Base-by-base conservation (phyloP, 2,797 vertebrate genomes). In the Enteromius treurensis region DNA sequence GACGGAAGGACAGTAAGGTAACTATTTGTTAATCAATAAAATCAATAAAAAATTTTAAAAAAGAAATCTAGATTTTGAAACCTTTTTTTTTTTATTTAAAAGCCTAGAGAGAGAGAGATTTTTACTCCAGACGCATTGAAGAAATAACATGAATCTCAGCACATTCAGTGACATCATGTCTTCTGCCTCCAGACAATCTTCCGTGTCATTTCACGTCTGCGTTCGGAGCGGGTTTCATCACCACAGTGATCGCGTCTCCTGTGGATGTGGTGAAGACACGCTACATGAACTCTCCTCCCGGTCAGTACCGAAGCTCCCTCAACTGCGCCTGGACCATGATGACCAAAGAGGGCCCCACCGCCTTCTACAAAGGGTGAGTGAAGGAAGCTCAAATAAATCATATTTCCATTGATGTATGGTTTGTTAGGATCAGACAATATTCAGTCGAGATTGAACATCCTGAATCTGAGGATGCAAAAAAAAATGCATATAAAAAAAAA, bases 181-280 rank as follows among this genome's bases (percentile, higher is more conserved):
- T 40, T 58, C n/a, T 53, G 51, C 10, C 2, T 62, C 82, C 88
- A 97, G 96, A 97, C 85, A 96, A 96, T 1, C 91, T 96, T 23
- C 96, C 96, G 0, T 97, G 97, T 83, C 97, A 97, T 87, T 95
- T 96, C 15, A 86, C 96, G 37, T 96, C 96, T 0, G 96, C 96
- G 1, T 96, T 97, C 4, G 93, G 95, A 0, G 96, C 96, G 0
- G 96, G 96, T n/a, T 96, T 97, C 81, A 96, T 95, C 58, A 95
- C 97, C 40, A 97, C 96, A 0, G 93, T 96, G 73, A 94, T 96
- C 2, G 95, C 96, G 4, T 97, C 96, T n/a, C 96, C 96, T 0
- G 96, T 96, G 23, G 96, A 97, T 21, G 96, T 97, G 86, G 96
- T 97, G 40, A 97, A 97, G 89, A 97, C 96, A 0, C 93, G 96